These are phyloP conservation scores for Pomacea maculata DNA, from an alignment of 1,140 invertebrate species.

Conservation along the genomic window DNA sequence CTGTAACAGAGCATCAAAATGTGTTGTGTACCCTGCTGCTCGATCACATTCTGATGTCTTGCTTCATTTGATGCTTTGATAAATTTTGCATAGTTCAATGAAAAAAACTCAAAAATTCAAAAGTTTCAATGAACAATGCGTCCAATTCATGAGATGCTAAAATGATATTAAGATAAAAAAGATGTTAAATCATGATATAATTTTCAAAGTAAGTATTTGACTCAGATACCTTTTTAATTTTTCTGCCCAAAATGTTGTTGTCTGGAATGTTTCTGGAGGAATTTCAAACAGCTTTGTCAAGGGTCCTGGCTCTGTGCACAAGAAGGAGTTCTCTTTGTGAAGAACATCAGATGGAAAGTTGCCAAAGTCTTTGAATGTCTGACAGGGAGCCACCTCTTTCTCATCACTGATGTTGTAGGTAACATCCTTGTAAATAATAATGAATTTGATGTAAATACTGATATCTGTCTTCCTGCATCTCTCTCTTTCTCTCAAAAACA, in stretches of 20 bases:
- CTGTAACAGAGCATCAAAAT: constrained; percentile 18
- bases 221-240: constrained; percentile 38
- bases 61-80: too few species aligned
- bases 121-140: neutral
- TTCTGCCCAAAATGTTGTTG: constrained; percentile 47
- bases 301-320: constrained; percentile 47
- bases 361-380: constrained; percentile 38
- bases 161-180: too few species aligned
- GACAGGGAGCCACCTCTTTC: constrained; percentile 35
- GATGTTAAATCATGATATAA: too few species aligned
- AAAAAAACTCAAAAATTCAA: neutral
- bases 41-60: too few species aligned
- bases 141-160: neutral
- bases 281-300: constrained; percentile 47
- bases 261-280: constrained; percentile 34
- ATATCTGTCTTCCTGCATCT: neutral
- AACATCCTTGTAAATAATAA: constrained; percentile 29
- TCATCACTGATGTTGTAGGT: constrained; percentile 41
- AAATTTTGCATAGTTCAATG: too few species aligned
- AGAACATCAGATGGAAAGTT: constrained; percentile 25
- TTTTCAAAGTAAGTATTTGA: neutral
- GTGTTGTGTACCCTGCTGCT: too few species aligned
- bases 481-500: too few species aligned
- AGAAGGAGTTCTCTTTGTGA: constrained; percentile 30
- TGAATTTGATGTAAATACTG: neutral